Conservation (phyloP, 2,888 invertebrate genomes). For the Schizaphis graminum region DNA sequence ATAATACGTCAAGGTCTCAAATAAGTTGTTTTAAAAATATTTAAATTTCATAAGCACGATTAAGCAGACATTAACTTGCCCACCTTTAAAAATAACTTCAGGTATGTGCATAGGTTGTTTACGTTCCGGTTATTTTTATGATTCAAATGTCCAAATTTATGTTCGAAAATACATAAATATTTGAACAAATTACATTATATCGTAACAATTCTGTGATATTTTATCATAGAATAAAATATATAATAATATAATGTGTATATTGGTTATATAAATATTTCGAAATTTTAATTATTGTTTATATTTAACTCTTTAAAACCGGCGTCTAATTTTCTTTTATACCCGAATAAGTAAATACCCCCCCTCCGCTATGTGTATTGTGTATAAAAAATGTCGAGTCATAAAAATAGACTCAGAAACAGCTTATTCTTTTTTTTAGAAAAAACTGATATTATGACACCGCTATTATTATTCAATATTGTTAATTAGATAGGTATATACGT, state of each 20-base stretch:
- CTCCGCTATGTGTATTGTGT: rapidly evolving
- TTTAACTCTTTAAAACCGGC: neutral
- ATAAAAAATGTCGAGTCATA: neutral
- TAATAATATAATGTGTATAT: neutral
- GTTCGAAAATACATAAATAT: neutral
- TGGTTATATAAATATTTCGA: neutral
- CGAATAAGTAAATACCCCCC: neutral
- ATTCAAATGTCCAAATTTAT: neutral
- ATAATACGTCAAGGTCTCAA: too few species aligned
- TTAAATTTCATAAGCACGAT: too few species aligned
- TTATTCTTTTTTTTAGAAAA: too few species aligned
- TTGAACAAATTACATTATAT: neutral
- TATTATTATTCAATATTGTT: neutral
- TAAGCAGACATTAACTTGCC: neutral
- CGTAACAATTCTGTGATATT: neutral
- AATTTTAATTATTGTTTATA: neutral
- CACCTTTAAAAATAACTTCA: neutral
- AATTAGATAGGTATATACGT: neutral
- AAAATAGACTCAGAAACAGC: too few species aligned
- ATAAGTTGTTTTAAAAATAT: too few species aligned
- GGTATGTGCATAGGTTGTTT: neutral
- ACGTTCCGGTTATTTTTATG: neutral
- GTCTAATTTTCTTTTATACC: neutral
- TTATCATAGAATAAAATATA: neutral
- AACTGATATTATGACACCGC: neutral